Evolutionary conservation across 2,888 invertebrate species (phyloP), one percentile per base, ranked within the genome.

Genomic region (Hoplodrina blanda): DNA sequence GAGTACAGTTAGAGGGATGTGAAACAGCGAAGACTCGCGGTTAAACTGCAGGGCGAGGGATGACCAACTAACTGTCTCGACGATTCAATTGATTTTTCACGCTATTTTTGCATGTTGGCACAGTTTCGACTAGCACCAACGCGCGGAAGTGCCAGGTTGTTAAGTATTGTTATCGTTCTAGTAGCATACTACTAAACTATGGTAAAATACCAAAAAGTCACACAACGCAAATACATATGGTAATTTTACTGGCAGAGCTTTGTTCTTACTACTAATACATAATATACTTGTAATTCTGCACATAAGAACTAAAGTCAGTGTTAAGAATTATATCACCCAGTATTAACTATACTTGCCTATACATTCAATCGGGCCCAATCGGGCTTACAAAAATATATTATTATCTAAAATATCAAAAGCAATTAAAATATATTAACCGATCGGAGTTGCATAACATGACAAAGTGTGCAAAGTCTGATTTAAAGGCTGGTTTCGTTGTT

Each of bases 91-190:
- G 94, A 95, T 95, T 95, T 94, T 93, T 86, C 88, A 85, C 81
- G 91, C 92, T 95, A 95, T 95, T 95, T 94, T 93, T 92, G 92
- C 87, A 91, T 91, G 89, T 91, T 91, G 92, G 90, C 93, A 92
- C 91, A 89, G 89, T 88, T 91, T 90, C 85, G 82, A 78, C 80
- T 78, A 73, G 79, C 76, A 78, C 80, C 82, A 67, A 80, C 66
- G 62, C 56, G 55, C 62, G 75, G 76, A 80, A 70, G 74, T 82
- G 66, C 62, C 70, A 67, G 59, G 59, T 76, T 73, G 78, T 77
- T 76, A 74, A 72, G 71, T 78, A 67, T 75, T 65, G 61, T 73
- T 72, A 68, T 73, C 73, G 62, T 59, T 65, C 55, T 46, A 62
- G 33, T 37, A 68, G 20, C 56, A 70, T 69, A n/a, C 65, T 73